A percentile compares a stretch with the other conserved stretches of the same genome.
Conservation (phyloP, 1,140 invertebrate genomes). For the Lordiphosa mommai region DNA sequence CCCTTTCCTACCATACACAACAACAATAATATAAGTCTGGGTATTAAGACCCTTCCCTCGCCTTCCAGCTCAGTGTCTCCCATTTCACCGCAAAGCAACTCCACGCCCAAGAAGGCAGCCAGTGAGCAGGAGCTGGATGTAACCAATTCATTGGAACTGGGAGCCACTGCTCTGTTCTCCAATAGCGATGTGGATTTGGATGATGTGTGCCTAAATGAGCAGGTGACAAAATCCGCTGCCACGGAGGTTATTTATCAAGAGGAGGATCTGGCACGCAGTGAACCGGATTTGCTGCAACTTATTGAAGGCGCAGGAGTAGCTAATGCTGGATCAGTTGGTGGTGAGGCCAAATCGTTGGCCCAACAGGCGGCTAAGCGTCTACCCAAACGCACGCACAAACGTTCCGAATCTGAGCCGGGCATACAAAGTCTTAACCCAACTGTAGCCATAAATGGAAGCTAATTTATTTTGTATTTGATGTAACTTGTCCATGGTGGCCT, state of each 20-base stretch:
- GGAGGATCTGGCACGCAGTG: slow-evolving; percentile 74
- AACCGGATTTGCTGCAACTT: slow-evolving; percentile 77
- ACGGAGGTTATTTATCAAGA: slow-evolving; percentile 60
- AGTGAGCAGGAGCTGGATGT: slow-evolving; percentile 79
- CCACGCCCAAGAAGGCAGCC: slow-evolving; percentile 54
- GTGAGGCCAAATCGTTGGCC: slow-evolving; percentile 12
- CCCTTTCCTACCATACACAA: slow-evolving; percentile 21
- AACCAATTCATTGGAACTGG: slow-evolving; percentile 81
- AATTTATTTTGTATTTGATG: slow-evolving; percentile 23
- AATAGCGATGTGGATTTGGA: slow-evolving; percentile 94
- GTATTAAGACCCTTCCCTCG: slow-evolving; percentile 4
- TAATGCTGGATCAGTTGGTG: slow-evolving; percentile 11
- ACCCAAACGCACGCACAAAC: slow-evolving; percentile 74
- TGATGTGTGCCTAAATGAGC: slow-evolving; percentile 88
- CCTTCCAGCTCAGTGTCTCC: slow-evolving; percentile 30
- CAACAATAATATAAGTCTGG: slow-evolving; percentile 39
- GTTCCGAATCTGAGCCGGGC: slow-evolving; percentile 79
- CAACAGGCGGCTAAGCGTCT: slow-evolving; percentile 34
- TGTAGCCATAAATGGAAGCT: slow-evolving; percentile 39
- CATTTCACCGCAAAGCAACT: slow-evolving; percentile 19
- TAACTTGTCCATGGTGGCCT: slow-evolving; percentile 32
- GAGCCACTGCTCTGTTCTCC: slow-evolving; percentile 89
- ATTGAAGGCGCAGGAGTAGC: slow-evolving; percentile 5
- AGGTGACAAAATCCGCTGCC: slow-evolving; percentile 80
- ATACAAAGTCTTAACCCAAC: slow-evolving; percentile 47